These are phyloP conservation scores for Nymphalis io DNA, from an alignment of 1,140 invertebrate species.

Conservation along the genomic window DNA sequence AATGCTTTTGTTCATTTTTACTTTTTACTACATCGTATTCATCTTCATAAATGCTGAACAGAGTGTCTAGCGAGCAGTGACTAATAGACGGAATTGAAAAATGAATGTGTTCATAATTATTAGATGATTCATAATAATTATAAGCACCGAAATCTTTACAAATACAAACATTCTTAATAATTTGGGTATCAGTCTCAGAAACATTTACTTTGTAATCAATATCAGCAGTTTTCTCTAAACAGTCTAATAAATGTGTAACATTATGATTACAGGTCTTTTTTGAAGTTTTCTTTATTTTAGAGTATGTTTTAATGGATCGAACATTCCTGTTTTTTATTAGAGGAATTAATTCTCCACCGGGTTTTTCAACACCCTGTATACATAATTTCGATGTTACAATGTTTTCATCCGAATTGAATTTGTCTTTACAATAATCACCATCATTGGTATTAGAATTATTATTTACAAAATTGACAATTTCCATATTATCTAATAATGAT, in stretches of 20 bases:
- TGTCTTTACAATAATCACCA: background rate
- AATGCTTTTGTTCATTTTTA: background rate
- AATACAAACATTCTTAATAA: constrained; percentile 52
- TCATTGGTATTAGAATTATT: background rate
- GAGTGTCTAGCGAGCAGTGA: constrained; percentile 36
- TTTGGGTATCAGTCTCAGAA: constrained; percentile 17
- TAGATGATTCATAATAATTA: constrained; percentile 40
- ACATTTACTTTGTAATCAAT: constrained; percentile 27
- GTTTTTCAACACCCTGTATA: constrained; percentile 76
- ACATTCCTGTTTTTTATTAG: constrained; percentile 13
- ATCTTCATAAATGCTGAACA: constrained; percentile 56
- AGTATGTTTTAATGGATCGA: constrained; percentile 38
- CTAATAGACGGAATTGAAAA: constrained; percentile 42
- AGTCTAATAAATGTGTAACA: background rate
- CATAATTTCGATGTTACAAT: constrained; percentile 55
- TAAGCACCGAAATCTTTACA: constrained; percentile 66
- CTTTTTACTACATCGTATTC: background rate
- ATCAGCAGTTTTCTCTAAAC: constrained; percentile 10
- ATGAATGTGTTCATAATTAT: constrained; percentile 61
- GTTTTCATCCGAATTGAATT: constrained; percentile 28
- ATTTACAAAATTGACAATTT: background rate
- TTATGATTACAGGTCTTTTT: constrained; percentile 17
- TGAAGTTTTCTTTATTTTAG: constrained; percentile 26
- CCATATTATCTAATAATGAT: background rate
- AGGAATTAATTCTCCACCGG: constrained; percentile 56